These are phyloP conservation scores for Apoda limacodes DNA, from an alignment of 2,888 invertebrate species.

Conservation along the genomic window DNA sequence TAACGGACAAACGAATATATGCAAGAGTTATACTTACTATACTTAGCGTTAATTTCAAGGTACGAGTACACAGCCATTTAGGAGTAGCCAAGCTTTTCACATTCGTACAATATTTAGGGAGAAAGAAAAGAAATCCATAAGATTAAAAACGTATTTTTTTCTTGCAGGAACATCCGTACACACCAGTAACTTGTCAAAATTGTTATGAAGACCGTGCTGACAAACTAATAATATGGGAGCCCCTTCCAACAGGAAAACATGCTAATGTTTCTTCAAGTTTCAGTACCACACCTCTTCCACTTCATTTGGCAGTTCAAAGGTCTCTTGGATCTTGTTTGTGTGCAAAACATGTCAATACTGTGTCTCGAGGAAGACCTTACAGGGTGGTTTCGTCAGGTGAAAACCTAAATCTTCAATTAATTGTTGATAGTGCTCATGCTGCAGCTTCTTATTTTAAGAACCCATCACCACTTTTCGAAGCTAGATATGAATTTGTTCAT, in stretches of 20 bases:
- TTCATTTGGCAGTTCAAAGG: conserved; percentile 74
- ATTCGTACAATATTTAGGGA: too few relatives aligned
- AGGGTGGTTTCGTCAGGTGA: conserved; percentile 84
- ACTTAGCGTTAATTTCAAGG: conserved; percentile 84
- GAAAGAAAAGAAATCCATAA: too few relatives aligned
- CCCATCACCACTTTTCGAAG: conserved; percentile 85
- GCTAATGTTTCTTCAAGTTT: conserved; percentile 38
- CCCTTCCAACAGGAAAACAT: conserved; percentile 46
- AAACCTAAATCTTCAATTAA: conserved; percentile 82
- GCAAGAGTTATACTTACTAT: conserved; percentile 85
- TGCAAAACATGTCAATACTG: conserved; percentile 70
- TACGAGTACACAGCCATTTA: conserved; percentile 24
- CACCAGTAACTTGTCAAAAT: conserved; percentile 83
- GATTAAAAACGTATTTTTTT: conserved; percentile 13
- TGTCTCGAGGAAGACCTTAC: conserved; percentile 70
- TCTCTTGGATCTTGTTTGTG: conserved; percentile 82
- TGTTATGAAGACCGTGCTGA: conserved; percentile 90
- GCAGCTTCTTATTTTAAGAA: conserved; percentile 91
- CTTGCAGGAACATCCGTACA: conserved; percentile 78
- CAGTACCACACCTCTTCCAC: conserved; percentile 62
- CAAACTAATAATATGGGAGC: conserved; percentile 85
- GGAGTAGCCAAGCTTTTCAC: too few relatives aligned
- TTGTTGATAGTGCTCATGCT: conserved; percentile 87
- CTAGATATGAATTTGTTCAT: conserved; percentile 89
- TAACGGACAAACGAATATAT: conserved; percentile 84